Evolutionary conservation across 2,888 invertebrate genomes (phyloP), one percentile per base, ranked within the genome.

Genomic region (Dilophus febrilis): DNA sequence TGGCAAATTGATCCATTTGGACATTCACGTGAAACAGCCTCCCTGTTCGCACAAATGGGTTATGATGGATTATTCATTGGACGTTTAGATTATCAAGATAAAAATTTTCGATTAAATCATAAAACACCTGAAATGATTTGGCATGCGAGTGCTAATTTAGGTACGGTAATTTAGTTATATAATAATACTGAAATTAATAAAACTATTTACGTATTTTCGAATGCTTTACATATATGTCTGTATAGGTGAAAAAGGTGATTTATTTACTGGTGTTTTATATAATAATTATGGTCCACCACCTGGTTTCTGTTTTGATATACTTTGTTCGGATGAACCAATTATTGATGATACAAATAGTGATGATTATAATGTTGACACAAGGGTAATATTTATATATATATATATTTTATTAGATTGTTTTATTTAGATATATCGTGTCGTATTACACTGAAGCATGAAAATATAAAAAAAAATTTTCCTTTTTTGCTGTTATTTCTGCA

Each of bases 1-100:
- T 86, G 86, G 86, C 85, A 88, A 60, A 84, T 87, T 14, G 87
- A 88, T 63, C 79, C 85, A 0, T 88, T 87, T 52, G 87, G 87
- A 0, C 87, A 88, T 53, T 83, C 88, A 1, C 64, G 84, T 4
- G 90, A 90, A 61, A 82, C 84, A 66, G 90, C 88, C 0, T 78
- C 79, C 0, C 59, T 83, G 1, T 74, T 84, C 27, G 71, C 84
- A 0, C 77, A 78, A 56, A 77, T 94, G 74, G 91, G 85, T 46
- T 92, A 79, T 53, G 90, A 94, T 53, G 91, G 86, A 0, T 60
- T 88, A 45, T 80, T 91, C 52, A 72, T 92, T 41, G 90, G 85
- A 1, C 71, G 92, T 17, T 70, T 91, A 18, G 91, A 92, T 59
- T 88, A 80, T 58, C 75, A 83, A 54, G 92, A 94, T 54, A 88